Conservation (phyloP, 1,140 invertebrate genomes). For the Watersipora subatra region DNA sequence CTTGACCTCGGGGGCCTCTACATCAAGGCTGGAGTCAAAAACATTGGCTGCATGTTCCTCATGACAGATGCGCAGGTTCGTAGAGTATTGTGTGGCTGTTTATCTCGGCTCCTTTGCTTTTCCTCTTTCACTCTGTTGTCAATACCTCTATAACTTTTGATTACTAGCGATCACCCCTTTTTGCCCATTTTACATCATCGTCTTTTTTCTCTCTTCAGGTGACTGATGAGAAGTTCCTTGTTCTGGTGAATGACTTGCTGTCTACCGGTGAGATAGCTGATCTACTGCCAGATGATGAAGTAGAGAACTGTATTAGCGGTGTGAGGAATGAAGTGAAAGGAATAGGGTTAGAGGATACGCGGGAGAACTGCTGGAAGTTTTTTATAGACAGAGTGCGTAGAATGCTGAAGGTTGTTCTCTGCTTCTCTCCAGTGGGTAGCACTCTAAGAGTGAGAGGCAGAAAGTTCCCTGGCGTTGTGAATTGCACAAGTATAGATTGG, state of each 20-base stretch:
- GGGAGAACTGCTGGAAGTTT: slow-evolving; percentile 91
- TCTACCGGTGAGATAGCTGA: slow-evolving; percentile 90
- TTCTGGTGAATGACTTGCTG: slow-evolving; percentile 86
- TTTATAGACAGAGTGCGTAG: slow-evolving; percentile 85
- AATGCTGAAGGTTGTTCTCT: slow-evolving; percentile 77
- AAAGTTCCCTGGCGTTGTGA: slow-evolving; percentile 89
- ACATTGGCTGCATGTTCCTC: slow-evolving; percentile 81
- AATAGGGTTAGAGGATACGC: slow-evolving; percentile 63
- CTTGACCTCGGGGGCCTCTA: slow-evolving; percentile 73
- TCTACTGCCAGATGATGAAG: slow-evolving; percentile 85
- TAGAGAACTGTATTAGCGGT: slow-evolving; percentile 83
- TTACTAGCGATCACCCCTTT: no score
- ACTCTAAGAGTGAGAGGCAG: slow-evolving; percentile 74
- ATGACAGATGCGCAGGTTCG: slow-evolving; percentile 79
- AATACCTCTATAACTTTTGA: no score
- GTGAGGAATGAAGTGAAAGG: slow-evolving; percentile 73
- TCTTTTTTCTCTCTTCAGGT: slow-evolving; percentile 26
- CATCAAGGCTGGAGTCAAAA: slow-evolving; percentile 79
- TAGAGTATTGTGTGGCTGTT: no score
- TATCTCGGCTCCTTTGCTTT: background rate
- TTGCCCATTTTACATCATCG: no score
- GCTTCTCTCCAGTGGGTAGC: slow-evolving; percentile 84
- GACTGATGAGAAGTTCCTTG: slow-evolving; percentile 83
- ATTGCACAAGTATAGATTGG: slow-evolving; percentile 90
- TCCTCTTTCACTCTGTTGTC: background rate